Evolutionary conservation across 1,140 invertebrate species (phyloP).

Genomic region (Dendroctonus ponderosae): DNA sequence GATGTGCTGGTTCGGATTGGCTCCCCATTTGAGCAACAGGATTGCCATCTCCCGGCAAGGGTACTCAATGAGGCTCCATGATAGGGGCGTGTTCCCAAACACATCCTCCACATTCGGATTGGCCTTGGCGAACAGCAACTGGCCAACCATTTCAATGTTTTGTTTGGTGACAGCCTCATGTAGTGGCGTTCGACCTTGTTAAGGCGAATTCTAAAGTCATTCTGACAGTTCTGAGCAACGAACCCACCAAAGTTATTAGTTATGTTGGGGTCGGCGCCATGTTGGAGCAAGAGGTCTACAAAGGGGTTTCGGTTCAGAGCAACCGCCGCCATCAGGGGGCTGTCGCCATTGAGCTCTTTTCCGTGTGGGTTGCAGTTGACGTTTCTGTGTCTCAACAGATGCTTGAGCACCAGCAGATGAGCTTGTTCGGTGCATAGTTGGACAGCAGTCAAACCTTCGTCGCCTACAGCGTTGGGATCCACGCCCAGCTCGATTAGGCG

Average conservation of each 20-base stretch:
- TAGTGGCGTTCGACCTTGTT: conserved; percentile 6
- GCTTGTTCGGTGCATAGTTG: conserved; percentile 21
- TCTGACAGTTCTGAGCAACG: background rate
- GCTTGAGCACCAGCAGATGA: background rate
- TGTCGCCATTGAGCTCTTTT: conserved; percentile 1
- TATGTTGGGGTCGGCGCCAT: conserved; percentile 16
- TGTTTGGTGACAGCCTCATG: conserved; percentile 1
- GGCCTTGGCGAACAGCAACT: conserved; percentile 7
- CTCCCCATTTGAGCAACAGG: conserved; percentile 6
- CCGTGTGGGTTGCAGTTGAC: conserved; percentile 2
- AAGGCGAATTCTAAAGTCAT: background rate
- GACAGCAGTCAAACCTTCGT: conserved; percentile 6
- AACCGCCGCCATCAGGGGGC: conserved; percentile 9
- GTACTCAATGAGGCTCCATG: conserved; percentile 11
- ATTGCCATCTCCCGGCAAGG: conserved; percentile 2
- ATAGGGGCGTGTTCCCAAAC: conserved; percentile 23
- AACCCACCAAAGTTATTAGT: conserved; percentile 11
- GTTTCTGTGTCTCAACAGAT: background rate
- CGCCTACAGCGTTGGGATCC: conserved; percentile 4
- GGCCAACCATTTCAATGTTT: background rate
- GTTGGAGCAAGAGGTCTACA: conserved; percentile 5
- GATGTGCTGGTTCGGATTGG: conserved; percentile 7
- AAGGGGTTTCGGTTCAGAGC: background rate
- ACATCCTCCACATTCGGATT: conserved; percentile 13
- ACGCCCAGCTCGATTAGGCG: background rate